Conservation (phyloP, 2,113 vertebrate genomes). For the Apaloderma vittatum region DNA sequence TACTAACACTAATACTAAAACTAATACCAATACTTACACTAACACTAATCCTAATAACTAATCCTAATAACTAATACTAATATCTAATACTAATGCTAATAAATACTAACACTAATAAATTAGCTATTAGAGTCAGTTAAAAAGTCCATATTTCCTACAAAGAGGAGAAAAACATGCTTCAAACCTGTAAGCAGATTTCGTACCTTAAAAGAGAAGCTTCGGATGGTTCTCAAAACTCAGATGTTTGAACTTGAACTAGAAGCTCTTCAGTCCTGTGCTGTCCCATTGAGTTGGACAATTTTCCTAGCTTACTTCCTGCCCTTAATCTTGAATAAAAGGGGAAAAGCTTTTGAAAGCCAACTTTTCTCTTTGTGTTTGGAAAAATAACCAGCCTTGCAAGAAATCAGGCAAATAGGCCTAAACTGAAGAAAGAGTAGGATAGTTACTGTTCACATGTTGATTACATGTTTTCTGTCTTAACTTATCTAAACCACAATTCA, state of each 20-base stretch:
- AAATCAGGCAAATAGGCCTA: not conserved
- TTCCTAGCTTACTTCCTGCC: not conserved
- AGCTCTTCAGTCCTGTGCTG: not conserved
- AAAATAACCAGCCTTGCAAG: not conserved
- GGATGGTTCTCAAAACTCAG: not conserved
- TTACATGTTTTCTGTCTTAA: not conserved
- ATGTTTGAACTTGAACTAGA: not conserved
- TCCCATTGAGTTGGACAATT: not conserved
- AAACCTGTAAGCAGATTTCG: not conserved
- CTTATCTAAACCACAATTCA: not conserved
- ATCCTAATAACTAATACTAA: no score
- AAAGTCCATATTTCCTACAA: not conserved
- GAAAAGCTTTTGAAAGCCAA: fast-evolving
- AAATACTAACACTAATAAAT: no score
- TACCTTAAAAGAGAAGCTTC: not conserved
- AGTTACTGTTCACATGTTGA: not conserved
- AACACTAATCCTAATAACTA: no score
- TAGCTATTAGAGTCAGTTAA: not conserved
- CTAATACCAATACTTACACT: no score
- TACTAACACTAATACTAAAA: no score
- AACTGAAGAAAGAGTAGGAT: not conserved
- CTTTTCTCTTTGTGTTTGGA: not conserved
- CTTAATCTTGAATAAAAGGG: not conserved
- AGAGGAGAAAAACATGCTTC: not conserved
- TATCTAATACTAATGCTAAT: no score